Percentiles rank a stretch among this genome's conserved stretches.
Conservation (phyloP, 2,797 vertebrate genomes). For the Adelosebastes latens region DNA sequence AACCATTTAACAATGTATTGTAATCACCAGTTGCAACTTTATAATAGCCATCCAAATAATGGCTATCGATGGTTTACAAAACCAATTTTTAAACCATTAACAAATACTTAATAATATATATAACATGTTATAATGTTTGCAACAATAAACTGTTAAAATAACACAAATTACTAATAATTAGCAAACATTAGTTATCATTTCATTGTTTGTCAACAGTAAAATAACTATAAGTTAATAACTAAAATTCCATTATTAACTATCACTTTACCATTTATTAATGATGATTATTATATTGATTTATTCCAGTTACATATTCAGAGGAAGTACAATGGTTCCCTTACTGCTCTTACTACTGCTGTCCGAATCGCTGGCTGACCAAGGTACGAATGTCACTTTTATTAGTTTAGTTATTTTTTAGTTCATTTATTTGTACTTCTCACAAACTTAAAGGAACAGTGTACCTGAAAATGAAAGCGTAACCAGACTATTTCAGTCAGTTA, state of each 20-base stretch:
- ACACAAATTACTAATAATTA: neutral
- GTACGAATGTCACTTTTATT: neutral
- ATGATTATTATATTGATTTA: neutral
- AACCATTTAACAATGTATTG: no score
- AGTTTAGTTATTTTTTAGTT: neutral
- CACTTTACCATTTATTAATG: neutral
- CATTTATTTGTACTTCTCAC: neutral
- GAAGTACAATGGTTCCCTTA: slow-evolving; percentile 34
- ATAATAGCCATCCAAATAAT: neutral
- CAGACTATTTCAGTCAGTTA: neutral
- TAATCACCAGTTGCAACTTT: no score
- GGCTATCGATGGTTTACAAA: neutral
- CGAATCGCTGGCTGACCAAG: neutral
- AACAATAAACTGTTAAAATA: neutral
- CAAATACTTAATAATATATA: no score
- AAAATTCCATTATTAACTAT: neutral
- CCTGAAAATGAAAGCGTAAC: neutral
- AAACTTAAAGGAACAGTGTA: neutral
- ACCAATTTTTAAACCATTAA: neutral
- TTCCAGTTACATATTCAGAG: slow-evolving; percentile 1
- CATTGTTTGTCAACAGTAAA: neutral
- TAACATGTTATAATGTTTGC: no score
- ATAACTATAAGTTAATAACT: no score
- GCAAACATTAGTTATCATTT: neutral
- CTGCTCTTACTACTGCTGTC: slow-evolving; percentile 44